Conservation (phyloP, 2,797 vertebrate genomes). For the Ceyx erithaca region DNA sequence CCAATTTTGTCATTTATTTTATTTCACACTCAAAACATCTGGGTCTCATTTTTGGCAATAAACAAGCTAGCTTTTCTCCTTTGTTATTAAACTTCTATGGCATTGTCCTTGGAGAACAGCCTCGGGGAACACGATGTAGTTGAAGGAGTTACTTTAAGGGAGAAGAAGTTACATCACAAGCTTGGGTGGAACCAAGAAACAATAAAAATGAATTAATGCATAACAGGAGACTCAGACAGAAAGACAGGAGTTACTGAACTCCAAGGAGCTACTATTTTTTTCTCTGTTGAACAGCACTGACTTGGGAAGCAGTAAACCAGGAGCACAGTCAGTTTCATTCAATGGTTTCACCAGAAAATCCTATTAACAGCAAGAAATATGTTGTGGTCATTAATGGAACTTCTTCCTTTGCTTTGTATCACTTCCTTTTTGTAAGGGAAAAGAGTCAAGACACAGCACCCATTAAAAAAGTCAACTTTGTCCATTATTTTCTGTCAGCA, state of each 20-base stretch:
- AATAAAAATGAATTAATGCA: slow-evolving; percentile 49
- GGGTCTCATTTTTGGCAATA: slow-evolving; percentile 59
- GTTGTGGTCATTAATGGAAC: not conserved
- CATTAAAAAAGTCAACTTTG: not conserved
- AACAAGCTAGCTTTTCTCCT: not conserved
- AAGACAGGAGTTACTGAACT: slow-evolving; percentile 15
- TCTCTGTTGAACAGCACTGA: not conserved
- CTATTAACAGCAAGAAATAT: not conserved
- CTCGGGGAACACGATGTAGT: slow-evolving; percentile 41
- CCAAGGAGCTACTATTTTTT: not conserved
- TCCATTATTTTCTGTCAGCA: slow-evolving; percentile 31
- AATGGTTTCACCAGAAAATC: slow-evolving; percentile 11
- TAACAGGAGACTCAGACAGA: not conserved
- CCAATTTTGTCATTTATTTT: slow-evolving; percentile 36
- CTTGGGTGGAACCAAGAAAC: slow-evolving; percentile 56
- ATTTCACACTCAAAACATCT: slow-evolving; percentile 70
- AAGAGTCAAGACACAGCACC: not conserved
- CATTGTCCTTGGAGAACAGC: slow-evolving; percentile 22
- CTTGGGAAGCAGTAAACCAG: not conserved
- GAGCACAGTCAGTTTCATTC: not conserved
- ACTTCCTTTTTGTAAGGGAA: not conserved
- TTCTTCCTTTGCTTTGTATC: not conserved
- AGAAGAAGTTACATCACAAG: slow-evolving; percentile 18
- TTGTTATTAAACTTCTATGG: not conserved
- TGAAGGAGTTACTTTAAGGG: slow-evolving; percentile 26